Evolutionary conservation across 2,888 invertebrate species (phyloP), one percentile per base, ranked within the genome.

Genomic region (Luperina nickerlii): DNA sequence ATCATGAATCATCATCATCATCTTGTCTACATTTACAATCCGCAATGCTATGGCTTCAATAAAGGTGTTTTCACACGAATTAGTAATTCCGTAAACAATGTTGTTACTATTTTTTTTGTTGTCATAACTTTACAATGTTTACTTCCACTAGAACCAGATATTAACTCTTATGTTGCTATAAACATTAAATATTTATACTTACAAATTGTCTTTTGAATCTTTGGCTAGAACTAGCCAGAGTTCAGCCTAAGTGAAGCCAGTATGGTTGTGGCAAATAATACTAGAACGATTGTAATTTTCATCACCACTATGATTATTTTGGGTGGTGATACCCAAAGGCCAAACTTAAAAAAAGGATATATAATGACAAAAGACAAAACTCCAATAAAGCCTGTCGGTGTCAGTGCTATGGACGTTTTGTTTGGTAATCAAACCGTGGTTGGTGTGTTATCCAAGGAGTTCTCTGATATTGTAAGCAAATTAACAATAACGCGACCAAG

Each of bases 131-230:
- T 7, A 38, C 27, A 6, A 18, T 63, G 70, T 57, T 74, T 51
- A 71, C 57, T 71, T 82, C 80, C 85, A 18, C 2, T 63, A 63
- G 5, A 57, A 62, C 13, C 5, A 32, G 15, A 51, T 3, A 63
- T 20, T 45, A 24, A 63, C 13, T 42, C 24, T n/a, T 62, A 54
- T 57, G 54, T 68, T 51, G 38, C 0, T n/a, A n/a, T 9, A 67
- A 57, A 74, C 9, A 42, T 66, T 48, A 71, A 74, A 71, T 74
- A 83, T 83, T 83, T 83, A 27, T n/a, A 51, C 32, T 32, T 1
- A 0, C 27, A 42, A 48, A 62, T 45, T 60, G 60, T 70, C 11
- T 24, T 63, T 65, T 15, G 20, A 38, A 18, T 68, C 51, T n/a
- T 27, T 18, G 1, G 1, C 1, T 32, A 48, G 6, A 32, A 15